These are phyloP conservation scores for Alca torda DNA, from an alignment of 2,797 vertebrate species.

Conservation along the genomic window DNA sequence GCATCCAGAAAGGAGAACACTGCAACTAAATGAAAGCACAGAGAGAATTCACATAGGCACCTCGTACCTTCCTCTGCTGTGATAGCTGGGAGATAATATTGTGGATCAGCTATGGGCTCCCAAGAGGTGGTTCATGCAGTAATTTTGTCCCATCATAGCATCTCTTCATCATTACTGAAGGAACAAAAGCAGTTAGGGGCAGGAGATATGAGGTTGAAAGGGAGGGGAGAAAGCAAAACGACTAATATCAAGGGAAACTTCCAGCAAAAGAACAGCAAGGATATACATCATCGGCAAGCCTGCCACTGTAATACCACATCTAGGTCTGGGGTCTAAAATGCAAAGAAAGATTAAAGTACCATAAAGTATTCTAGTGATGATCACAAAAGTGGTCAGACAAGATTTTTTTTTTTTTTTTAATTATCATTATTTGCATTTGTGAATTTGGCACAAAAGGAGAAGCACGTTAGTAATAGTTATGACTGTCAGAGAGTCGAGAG, in stretches of 20 bases:
- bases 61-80: not conserved
- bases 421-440: not conserved
- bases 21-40: not conserved
- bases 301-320: not conserved
- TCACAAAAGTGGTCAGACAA: not conserved
- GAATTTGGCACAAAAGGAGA: not conserved
- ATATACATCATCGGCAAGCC: not conserved
- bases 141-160: not conserved
- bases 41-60: not conserved
- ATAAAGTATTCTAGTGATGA: not conserved
- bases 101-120: not conserved
- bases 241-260: not conserved
- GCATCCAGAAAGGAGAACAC: not conserved
- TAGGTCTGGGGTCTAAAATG: not conserved
- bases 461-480: not conserved
- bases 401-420: no score
- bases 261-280: not conserved
- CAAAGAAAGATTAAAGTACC: not conserved
- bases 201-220: not conserved
- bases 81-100: not conserved
- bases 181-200: not conserved
- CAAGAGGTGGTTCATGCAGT: not conserved
- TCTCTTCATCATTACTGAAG: not conserved
- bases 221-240: not conserved
- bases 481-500: not conserved